Evolutionary conservation across 2,113 vertebrate species (phyloP).

Genomic region (Machaerirhynchus nigripectus): DNA sequence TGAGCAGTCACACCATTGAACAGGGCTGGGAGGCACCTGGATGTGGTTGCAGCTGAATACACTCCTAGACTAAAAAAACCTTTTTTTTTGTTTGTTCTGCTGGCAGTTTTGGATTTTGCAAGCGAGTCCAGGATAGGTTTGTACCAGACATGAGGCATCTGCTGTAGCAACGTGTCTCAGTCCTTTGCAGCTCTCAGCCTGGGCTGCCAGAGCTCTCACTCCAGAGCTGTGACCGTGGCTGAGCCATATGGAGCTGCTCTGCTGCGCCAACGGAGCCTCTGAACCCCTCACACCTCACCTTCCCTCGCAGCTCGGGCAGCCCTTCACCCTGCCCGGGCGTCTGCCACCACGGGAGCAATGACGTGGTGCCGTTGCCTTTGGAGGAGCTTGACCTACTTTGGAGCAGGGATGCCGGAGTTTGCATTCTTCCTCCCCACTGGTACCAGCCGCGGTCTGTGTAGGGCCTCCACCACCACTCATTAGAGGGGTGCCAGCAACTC

Average conservation of each 20-base stretch:
- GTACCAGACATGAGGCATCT: background rate
- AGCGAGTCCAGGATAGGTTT: background rate
- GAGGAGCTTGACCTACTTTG: constrained; percentile 26
- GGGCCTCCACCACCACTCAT: constrained; percentile 28
- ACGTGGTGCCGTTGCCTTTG: fast-evolving
- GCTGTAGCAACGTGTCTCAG: background rate
- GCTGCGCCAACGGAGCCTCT: fast-evolving
- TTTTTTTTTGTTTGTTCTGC: background rate
- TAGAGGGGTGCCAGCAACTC: constrained; percentile 19
- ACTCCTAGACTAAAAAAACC: background rate
- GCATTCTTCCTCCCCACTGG: background rate
- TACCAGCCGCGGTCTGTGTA: background rate
- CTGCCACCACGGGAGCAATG: background rate
- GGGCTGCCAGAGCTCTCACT: background rate
- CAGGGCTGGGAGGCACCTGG: background rate
- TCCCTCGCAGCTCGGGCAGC: background rate
- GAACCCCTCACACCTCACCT: background rate
- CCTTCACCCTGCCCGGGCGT: background rate
- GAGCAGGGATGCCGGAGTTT: background rate
- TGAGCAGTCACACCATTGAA: background rate
- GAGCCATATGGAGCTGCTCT: background rate
- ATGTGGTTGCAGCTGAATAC: background rate
- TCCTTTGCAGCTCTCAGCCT: background rate
- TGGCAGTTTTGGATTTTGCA: background rate
- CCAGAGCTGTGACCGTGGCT: background rate